Evolutionary conservation across 2,113 vertebrate genomes (phyloP), one percentile per base, ranked within the genome.

Genomic region (Tachysurus vachellii): DNA sequence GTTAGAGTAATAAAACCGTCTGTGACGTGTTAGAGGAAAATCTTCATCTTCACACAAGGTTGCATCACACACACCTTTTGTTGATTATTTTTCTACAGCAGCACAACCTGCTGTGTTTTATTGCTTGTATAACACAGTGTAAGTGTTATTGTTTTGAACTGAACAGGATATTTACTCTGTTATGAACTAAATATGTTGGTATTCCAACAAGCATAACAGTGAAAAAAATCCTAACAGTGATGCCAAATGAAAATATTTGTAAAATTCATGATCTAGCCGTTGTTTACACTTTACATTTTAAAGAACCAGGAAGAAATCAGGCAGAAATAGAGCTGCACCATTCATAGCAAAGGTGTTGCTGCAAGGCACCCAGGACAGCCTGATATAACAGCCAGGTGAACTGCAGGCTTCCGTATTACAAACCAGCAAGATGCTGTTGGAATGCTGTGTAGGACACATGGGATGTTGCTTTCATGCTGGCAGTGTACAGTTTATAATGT

Each of bases 141-240:
- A n/a, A n/a, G 62, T 12, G 62, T 13, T 66, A 36, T 3, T 26
- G 23, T 6, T 64, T 9, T 68, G n/a, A 50, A 81, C n/a, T 61
- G 44, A 85, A 28, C 73, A 88, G 17, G 71, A 28, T 28, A 17
- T 28, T 42, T 68, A 80, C 75, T 80, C 84, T 56, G 68, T 80
- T 62, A 73, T 85, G 54, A 85, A 61, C 12, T 64, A 70, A 62
- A 84, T 2, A 79, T 84, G 50, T 23, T 8, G 44, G 53, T 47
- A 31, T 42, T 80, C 47, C n/a, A 36, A 44, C 4, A 21, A 62
- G 77, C 53, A 84, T n/a, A 36, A 8, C 42, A 56, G 31, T n/a
- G 50, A 9, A 26, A 12, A 12, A 1, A 0, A 28, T 44, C n/a
- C 44, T 47, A 3, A 19, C 36, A 47, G 36, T 47, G 42, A 73